Evolutionary conservation across 2,888 invertebrate species (phyloP), one percentile per base, ranked within the genome.

Genomic region (Pseudolycoriella hygida): DNA sequence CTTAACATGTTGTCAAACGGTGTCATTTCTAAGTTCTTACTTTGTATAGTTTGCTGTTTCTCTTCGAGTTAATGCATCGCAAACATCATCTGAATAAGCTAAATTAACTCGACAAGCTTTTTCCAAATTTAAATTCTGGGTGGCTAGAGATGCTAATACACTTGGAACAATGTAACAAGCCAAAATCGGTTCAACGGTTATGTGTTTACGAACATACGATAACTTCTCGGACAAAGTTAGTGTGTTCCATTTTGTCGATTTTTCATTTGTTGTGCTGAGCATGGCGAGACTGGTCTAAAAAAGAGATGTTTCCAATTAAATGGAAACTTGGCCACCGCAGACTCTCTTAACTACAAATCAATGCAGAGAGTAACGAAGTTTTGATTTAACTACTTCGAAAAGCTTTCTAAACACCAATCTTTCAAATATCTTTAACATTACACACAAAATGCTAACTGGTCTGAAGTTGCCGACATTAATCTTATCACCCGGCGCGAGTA

Each of bases 101-200:
- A 87, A 69, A 61, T 88, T 88, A 1, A 87, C 86, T 50, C 86
- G 67, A 58, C 88, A 88, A 1, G 87, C 87, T 62, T 88, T 87
- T 61, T 87, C 87, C 56, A 87, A 68, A 60, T 85, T 85, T 43
- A 88, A 66, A 62, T 87, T 87, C 62, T 87, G 87, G 38, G 85
- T 84, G 17, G 86, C 86, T 51, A 87, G 59, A 40, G 78, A 76
- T 2, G 86, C 78, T 12, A 76, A 59, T 4, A 76, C 75, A 46
- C 75, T 75, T 2, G 78, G 76, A 50, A 78, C 64, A 1, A 77
- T 72, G 53, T 74, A 77, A 46, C 72, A 74, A 2, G 73, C 70
- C 42, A 78, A 56, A 48, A 77, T 71, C 2, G 78, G 78, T 56
- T 79, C 78, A 3, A 78, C 71, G 1, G 78, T 77, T 42, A 77